A percentile compares a stretch with the other conserved stretches of the same genome.
Evolutionary conservation across 1,140 invertebrate genomes (phyloP).

Genomic region (Drosophila obscura): DNA sequence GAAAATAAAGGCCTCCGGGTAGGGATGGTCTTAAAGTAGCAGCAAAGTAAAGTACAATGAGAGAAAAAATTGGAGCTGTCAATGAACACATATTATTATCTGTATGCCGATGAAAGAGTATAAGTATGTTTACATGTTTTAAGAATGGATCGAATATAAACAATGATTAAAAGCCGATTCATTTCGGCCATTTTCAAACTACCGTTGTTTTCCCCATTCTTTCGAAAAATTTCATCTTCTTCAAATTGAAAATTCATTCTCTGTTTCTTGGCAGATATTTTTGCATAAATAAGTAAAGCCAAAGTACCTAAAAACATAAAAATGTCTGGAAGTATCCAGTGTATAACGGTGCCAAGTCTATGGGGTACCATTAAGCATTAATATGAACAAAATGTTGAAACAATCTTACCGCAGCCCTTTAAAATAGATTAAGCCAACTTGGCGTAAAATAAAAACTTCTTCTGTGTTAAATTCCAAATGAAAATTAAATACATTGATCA

Average conservation of each 20-base stretch:
- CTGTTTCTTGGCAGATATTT: conserved; percentile 9
- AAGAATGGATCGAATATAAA: conserved; percentile 52
- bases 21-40: conserved; percentile 92
- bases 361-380: background rate
- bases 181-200: conserved; percentile 39
- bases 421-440: conserved; percentile 56
- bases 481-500: conserved; percentile 23
- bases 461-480: background rate
- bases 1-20: conserved; percentile 92
- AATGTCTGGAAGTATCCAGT: conserved; percentile 87
- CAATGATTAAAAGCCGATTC: conserved; percentile 51
- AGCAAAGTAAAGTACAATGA: conserved; percentile 89
- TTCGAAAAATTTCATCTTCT: conserved; percentile 71
- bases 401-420: conserved; percentile 35
- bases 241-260: conserved; percentile 28
- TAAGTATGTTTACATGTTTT: conserved; percentile 45
- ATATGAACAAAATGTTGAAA: background rate
- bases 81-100: background rate
- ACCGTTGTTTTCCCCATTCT: conserved; percentile 70
- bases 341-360: conserved; percentile 32
- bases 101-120: background rate
- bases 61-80: conserved; percentile 88
- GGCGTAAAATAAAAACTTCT: conserved; percentile 24
- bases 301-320: conserved; percentile 84
- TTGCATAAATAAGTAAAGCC: conserved; percentile 83